Evolutionary conservation across 1,140 invertebrate genomes (phyloP).

Genomic region (Trichoplusia ni): DNA sequence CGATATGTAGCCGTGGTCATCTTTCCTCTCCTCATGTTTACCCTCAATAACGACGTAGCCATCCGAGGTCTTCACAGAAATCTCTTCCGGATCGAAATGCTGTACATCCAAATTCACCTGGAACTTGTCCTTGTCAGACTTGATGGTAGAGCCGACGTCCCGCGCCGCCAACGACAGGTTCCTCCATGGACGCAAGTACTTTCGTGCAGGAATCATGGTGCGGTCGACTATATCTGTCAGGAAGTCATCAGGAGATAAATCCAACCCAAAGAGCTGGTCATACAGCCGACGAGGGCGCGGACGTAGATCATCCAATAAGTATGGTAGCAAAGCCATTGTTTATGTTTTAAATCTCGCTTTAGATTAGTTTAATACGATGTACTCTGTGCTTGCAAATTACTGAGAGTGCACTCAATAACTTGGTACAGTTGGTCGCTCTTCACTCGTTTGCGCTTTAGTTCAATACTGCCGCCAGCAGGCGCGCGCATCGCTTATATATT

Average conservation of each 20-base stretch:
- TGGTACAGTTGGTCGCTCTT: too few species aligned
- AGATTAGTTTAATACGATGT: too few species aligned
- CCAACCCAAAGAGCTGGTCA: constrained; percentile 59
- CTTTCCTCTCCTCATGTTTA: constrained; percentile 89
- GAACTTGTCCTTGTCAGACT: constrained; percentile 76
- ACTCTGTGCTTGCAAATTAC: constrained; percentile 6
- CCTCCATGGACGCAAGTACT: constrained; percentile 61
- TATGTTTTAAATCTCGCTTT: neutral
- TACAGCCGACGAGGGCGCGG: constrained; percentile 56
- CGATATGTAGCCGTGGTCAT: constrained; percentile 88
- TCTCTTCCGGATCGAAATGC: constrained; percentile 92
- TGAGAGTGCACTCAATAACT: neutral
- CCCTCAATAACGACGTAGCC: constrained; percentile 86
- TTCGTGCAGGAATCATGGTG: constrained; percentile 39
- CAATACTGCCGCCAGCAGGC: constrained; percentile 32
- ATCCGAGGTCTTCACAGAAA: constrained; percentile 90
- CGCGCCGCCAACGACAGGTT: constrained; percentile 49
- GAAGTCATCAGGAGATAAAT: constrained; percentile 58
- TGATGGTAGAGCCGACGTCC: constrained; percentile 66
- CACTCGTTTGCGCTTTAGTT: constrained; percentile 33
- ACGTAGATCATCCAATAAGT: constrained; percentile 60
- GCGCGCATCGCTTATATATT: constrained; percentile 53
- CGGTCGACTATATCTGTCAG: constrained; percentile 60
- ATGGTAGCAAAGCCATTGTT: constrained; percentile 65
- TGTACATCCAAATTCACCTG: constrained; percentile 91